Evolutionary conservation across 2,113 vertebrate genomes (phyloP), one percentile per base, ranked within the genome.

Genomic region (Corydoras sp.): DNA sequence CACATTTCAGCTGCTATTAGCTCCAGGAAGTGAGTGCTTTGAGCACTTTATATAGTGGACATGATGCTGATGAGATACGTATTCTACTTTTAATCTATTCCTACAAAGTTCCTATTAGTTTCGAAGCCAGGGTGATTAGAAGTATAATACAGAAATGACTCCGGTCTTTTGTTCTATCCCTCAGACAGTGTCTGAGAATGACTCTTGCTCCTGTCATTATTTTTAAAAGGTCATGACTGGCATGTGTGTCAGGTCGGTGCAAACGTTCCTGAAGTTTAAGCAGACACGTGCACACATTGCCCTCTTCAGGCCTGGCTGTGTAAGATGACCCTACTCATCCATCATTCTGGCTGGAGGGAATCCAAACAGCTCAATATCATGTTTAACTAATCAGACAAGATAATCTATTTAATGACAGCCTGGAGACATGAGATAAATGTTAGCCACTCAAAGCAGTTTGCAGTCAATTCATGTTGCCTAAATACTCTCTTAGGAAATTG

Each of bases 371-470:
- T 80, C 79, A 72, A 80, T 80, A 80, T 80, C 79, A 80, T 77
- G 75, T 80, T 80, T 77, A 80, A 80, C 75, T 77, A 77, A 80
- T 80, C 72, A 75, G 76, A 77, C 79, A 75, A 75, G 69, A 74
- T 71, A 80, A 77, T 77, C 80, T 68, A 76, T 81, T 76, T 77
- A 77, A 77, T 80, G 76, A 75, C 79, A 77, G 76, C 73, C 76
- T 79, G 74, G 74, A 79, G 77, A 79, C 77, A 79, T 62, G 77
- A 79, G 77, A 79, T 79, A 76, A 79, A 79, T 79, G 77, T 76
- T 73, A 79, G 77, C 73, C 77, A 79, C 77, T 79, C 74, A 66
- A 74, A 68, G 65, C 72, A 74, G 65, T 62, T 53, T 75, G 74
- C 74, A 79, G 70, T 79, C 73, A 79, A 73, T 79, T 79, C 77